Percentiles rank a stretch among this genome's conserved stretches.
Evolutionary conservation across 1,140 invertebrate genomes (phyloP).

Genomic region (Lerema accius): DNA sequence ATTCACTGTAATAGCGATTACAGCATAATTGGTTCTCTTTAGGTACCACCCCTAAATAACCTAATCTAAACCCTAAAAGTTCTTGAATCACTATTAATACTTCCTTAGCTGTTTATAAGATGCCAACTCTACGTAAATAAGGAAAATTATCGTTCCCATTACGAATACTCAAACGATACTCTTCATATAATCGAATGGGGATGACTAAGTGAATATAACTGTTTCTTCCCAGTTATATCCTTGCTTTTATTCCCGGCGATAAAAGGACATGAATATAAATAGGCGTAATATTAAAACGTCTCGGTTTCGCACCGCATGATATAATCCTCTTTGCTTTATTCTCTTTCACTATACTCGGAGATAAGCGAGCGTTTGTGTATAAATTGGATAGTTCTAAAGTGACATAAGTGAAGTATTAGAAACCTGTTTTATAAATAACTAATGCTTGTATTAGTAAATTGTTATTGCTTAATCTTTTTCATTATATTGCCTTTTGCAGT

Average conservation of each 20-base stretch:
- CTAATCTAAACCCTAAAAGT: too few species aligned
- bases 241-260: conserved; percentile 54
- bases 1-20: too few species aligned
- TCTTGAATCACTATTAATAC: not conserved
- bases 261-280: conserved; percentile 77
- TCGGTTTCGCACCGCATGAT: conserved; percentile 61
- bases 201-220: conserved; percentile 49
- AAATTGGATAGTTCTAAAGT: too few species aligned
- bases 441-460: too few species aligned
- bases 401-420: too few species aligned
- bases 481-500: too few species aligned
- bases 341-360: not conserved
- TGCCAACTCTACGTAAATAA: not conserved
- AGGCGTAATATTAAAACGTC: conserved; percentile 75
- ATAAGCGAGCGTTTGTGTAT: not conserved
- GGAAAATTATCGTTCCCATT: not conserved
- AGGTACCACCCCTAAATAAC: too few species aligned
- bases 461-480: too few species aligned
- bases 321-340: conserved; percentile 73
- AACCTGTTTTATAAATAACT: too few species aligned
- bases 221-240: conserved; percentile 63
- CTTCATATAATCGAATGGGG: conserved; percentile 27
- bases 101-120: too few species aligned
- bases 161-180: conserved; percentile 2
- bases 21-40: too few species aligned